Conservation (phyloP, 2,888 invertebrate species). For the Caenorhabditis plicata region DNA sequence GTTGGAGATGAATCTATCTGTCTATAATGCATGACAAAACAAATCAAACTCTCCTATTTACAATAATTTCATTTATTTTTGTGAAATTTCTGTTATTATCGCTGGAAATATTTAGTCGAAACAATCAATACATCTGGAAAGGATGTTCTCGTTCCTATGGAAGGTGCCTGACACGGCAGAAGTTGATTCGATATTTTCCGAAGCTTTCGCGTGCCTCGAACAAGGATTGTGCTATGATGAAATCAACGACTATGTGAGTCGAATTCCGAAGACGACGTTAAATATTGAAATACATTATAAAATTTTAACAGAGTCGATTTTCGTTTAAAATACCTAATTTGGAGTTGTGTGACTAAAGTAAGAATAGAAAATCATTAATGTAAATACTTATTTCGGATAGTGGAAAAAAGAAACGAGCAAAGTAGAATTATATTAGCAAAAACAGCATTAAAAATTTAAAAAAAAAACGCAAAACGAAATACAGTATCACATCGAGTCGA, state of each 20-base stretch:
- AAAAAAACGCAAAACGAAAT: too few relatives aligned
- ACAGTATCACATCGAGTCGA: too few relatives aligned
- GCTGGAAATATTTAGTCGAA: background rate
- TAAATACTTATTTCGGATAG: too few relatives aligned
- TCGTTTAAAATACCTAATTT: conserved; percentile 2
- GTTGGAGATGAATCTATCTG: too few relatives aligned
- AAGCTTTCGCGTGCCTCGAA: conserved; percentile 62
- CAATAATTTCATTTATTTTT: conserved; percentile 1
- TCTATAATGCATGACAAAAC: conserved; percentile 6
- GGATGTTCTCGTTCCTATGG: conserved; percentile 30
- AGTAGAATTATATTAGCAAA: too few relatives aligned
- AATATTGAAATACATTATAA: background rate
- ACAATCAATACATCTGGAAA: background rate
- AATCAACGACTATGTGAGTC: conserved; percentile 48
- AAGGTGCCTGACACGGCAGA: conserved; percentile 28
- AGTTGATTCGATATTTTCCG: conserved; percentile 49
- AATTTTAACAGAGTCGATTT: background rate
- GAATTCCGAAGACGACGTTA: too few relatives aligned
- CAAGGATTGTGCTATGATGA: conserved; percentile 63
- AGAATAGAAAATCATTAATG: background rate
- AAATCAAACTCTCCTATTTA: background rate
- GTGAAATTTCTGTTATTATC: background rate
- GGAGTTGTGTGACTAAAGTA: too few relatives aligned
- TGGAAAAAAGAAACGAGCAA: too few relatives aligned
- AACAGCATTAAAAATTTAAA: too few relatives aligned